These are phyloP conservation scores for Pteronura brasiliensis DNA, from an alignment of 2,113 vertebrate genomes.

Conservation along the genomic window DNA sequence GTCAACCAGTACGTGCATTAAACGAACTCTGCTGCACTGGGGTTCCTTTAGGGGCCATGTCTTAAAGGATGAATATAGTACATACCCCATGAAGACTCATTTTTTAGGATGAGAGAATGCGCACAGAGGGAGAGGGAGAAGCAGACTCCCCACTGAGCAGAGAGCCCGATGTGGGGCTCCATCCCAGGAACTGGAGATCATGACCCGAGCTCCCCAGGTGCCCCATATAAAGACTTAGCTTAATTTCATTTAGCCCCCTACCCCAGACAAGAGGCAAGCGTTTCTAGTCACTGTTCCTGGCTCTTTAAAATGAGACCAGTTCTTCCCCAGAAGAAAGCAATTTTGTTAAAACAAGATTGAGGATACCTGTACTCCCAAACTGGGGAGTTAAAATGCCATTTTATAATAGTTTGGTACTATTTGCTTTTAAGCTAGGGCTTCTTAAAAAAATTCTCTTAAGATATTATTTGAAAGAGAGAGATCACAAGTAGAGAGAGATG, in stretches of 20 bases:
- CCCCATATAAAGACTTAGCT: background rate
- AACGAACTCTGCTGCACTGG: background rate
- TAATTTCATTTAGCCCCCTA: background rate
- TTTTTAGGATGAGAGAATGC: background rate
- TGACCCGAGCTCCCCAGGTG: background rate
- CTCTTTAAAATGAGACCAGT: background rate
- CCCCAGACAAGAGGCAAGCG: background rate
- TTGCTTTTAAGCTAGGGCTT: background rate
- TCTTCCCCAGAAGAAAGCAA: background rate
- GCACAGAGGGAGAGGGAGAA: background rate
- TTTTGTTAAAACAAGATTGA: background rate
- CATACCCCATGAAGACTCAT: background rate
- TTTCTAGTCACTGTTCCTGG: background rate
- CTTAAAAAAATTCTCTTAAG: background rate
- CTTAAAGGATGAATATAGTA: background rate
- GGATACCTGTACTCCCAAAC: background rate
- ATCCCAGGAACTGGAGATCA: background rate
- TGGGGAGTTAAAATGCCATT: background rate
- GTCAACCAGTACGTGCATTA: background rate
- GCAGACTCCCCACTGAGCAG: background rate
- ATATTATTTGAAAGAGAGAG: no score
- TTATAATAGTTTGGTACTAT: background rate
- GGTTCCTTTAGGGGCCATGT: background rate
- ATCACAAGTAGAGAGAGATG: no score
- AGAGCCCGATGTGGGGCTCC: background rate